Conservation (phyloP, 2,113 vertebrate species). For the Petromus typicus region DNA sequence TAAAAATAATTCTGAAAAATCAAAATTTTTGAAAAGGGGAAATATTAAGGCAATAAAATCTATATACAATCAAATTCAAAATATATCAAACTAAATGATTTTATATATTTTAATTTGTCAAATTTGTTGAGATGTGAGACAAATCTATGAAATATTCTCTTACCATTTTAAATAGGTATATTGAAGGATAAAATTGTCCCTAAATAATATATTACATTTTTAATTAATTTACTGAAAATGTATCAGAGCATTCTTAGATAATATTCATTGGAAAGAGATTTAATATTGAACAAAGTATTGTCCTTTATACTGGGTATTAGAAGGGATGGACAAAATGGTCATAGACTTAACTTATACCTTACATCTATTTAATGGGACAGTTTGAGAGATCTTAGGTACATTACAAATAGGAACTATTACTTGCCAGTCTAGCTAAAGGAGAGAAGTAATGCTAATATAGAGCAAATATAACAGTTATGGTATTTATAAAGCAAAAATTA, state of each 20-base stretch:
- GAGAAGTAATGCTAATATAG: neutral
- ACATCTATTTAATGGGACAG: neutral
- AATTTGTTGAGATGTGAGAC: neutral
- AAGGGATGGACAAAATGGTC: neutral
- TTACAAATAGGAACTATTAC: neutral
- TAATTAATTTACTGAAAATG: neutral
- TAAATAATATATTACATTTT: neutral
- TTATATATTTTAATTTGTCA: neutral
- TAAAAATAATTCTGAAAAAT: neutral
- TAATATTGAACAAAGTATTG: neutral
- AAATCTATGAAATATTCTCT: neutral
- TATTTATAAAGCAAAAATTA: neutral
- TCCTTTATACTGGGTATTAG: neutral
- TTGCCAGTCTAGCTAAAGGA: neutral
- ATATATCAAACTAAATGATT: neutral
- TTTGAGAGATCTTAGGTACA: neutral
- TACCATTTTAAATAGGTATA: neutral
- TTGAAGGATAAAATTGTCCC: neutral
- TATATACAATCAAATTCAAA: neutral
- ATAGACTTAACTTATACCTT: neutral
- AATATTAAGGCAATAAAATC: neutral
- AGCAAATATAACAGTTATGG: neutral
- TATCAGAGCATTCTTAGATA: neutral
- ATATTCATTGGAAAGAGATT: neutral
- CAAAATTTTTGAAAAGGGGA: neutral